Evolutionary conservation across 2,113 vertebrate species (phyloP), one percentile per base, ranked within the genome.

Genomic region (Rhinoderma darwinii): DNA sequence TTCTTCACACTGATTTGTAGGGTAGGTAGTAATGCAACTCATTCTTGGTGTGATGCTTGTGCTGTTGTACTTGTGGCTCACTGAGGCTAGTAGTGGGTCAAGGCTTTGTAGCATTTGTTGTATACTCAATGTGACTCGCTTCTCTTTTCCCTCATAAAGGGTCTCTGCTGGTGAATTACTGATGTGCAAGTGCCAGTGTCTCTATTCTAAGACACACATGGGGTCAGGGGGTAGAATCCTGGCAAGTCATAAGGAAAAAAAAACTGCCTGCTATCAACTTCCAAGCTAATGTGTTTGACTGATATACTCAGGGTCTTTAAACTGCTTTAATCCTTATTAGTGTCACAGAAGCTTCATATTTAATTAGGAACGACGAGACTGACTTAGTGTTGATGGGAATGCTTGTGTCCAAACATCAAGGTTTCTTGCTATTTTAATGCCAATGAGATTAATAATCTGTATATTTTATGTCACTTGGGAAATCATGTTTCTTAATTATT

Each of bases 211-310:
- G 93, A 91, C 92, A 94, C 93, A 94, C 88, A 92, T 92, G 90
- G 93, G 93, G 94, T 96, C 95, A 95, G 91, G 91, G 92, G 93
- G 94, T 92, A 93, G 91, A 93, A 92, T 91, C 92, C 91, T 94
- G 92, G 94, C 94, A 94, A 96, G 92, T 94, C 94, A 95, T 95
- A 95, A 95, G 94, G 51, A 94, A 95, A 95, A 95, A 95, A 95
- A 95, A 94, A 82, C 92, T 95, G 90, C 92, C 93, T 94, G 93
- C 94, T 93, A 89, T 94, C 92, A 95, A 95, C 91, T 95, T 94
- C 92, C 91, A 95, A 91, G 90, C 93, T 94, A 95, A 95, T 93
- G 94, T 95, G 94, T 95, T 93, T 94, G 93, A 94, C 92, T 93
- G 92, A 93, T 91, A 92, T 93, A 89, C 93, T 93, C 91, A 89